These are phyloP conservation scores for Agriopis leucophaearia DNA, from an alignment of 2,888 invertebrate genomes.

Conservation along the genomic window DNA sequence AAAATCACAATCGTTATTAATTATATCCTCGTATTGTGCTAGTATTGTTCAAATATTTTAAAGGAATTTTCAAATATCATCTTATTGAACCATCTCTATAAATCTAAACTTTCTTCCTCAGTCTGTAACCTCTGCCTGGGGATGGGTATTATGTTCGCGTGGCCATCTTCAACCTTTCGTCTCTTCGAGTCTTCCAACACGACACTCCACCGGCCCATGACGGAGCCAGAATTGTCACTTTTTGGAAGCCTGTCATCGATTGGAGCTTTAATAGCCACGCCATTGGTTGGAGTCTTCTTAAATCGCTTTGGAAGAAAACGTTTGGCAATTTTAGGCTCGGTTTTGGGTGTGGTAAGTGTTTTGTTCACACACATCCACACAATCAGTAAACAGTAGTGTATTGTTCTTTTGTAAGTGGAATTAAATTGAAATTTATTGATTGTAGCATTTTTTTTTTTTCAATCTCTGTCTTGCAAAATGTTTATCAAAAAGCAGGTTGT, in stretches of 20 bases:
- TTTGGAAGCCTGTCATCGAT: conserved; percentile 67
- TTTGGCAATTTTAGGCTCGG: conserved; percentile 51
- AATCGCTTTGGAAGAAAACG: conserved; percentile 67
- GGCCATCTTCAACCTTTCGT: conserved; percentile 68
- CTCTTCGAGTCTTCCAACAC: conserved; percentile 69
- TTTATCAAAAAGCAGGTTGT: too few relatives aligned
- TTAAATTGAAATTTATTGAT: too few relatives aligned
- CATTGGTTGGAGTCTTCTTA: conserved; percentile 56
- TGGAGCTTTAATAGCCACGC: conserved; percentile 64
- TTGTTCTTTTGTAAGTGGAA: too few relatives aligned
- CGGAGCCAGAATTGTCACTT: conserved; percentile 61
- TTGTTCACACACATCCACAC: too few relatives aligned
- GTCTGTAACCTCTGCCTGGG: conserved; percentile 64
- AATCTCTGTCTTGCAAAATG: too few relatives aligned
- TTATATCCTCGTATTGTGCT: too few relatives aligned
- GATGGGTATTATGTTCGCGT: conserved; percentile 66
- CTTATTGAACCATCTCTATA: too few relatives aligned
- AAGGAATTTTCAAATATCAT: too few relatives aligned
- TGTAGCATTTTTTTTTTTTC: too few relatives aligned
- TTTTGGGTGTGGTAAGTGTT: conserved; percentile 61
- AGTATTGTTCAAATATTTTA: too few relatives aligned
- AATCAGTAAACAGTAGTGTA: too few relatives aligned
- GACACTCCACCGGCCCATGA: conserved; percentile 68
- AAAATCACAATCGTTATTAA: too few relatives aligned
- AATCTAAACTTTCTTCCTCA: conserved; percentile 40